A percentile compares a stretch with the other conserved stretches of the same genome.
Conservation (phyloP, 2,113 vertebrate species). For the Thinocorus orbignyianus region DNA sequence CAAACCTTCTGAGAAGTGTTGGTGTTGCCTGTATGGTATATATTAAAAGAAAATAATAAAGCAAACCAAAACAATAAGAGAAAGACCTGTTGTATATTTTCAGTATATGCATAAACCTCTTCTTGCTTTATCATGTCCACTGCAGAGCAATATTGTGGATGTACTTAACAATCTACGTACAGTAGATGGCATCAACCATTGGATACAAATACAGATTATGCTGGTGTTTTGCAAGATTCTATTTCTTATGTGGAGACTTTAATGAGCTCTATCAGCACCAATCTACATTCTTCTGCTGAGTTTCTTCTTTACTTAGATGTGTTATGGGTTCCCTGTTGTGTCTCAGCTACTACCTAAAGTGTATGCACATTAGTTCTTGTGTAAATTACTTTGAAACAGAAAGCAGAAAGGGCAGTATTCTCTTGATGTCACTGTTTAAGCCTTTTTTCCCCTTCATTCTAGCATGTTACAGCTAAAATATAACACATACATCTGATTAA, state of each 20-base stretch:
- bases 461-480: not conserved
- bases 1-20: conserved; percentile 87
- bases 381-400: not conserved
- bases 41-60: not conserved
- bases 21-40: conserved; percentile 84
- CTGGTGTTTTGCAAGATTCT: not conserved
- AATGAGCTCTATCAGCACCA: not conserved
- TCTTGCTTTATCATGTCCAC: not conserved
- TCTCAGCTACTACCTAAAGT: not conserved
- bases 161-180: rapidly evolving
- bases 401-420: not conserved
- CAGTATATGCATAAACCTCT: not conserved
- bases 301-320: not conserved
- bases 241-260: not conserved
- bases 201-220: not conserved
- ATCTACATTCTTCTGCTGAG: not conserved
- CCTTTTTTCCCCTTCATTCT: not conserved
- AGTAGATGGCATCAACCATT: not conserved
- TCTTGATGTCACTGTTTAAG: not conserved
- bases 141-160: not conserved
- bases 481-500: not conserved
- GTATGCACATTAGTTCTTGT: not conserved
- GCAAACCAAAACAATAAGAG: not conserved
- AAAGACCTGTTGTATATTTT: not conserved
- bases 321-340: not conserved